phyloP scores from a whole-genome alignment of 2,888 invertebrate genomes.

The Heliconius aoede region DNA sequence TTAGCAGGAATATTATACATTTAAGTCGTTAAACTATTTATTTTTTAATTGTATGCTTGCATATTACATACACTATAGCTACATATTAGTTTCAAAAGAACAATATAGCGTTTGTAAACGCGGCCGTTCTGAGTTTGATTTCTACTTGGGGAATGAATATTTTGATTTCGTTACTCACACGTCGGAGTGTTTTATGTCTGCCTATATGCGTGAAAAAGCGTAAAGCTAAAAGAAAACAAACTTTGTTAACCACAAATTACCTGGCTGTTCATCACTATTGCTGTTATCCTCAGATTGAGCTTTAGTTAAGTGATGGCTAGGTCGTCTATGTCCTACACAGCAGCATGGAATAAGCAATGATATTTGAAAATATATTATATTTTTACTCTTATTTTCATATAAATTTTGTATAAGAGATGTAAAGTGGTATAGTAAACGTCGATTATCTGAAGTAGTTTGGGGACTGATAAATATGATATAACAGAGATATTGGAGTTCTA shows the following conservation, averaged over 20 bases:
- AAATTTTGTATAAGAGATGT: not conserved
- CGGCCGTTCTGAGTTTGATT: not conserved
- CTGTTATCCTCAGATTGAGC: constrained; percentile 87
- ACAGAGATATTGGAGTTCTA: too few species aligned
- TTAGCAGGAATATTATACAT: too few species aligned
- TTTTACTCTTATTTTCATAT: constrained; percentile 1
- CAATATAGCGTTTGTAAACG: too few species aligned
- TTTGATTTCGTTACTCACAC: not conserved
- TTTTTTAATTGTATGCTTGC: not conserved
- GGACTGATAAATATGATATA: not conserved
- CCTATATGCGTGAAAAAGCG: too few species aligned
- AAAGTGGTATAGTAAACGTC: not conserved
- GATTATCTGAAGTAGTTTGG: not conserved
- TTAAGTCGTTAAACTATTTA: not conserved
- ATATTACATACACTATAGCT: not conserved
- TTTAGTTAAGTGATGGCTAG: constrained; percentile 83
- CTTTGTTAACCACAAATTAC: constrained; percentile 49
- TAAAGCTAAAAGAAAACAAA: not conserved
- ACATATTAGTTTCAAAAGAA: not conserved
- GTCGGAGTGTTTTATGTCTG: too few species aligned
- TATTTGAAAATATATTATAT: constrained; percentile 37
- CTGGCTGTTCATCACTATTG: constrained; percentile 84
- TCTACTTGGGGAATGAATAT: not conserved
- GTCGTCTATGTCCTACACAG: constrained; percentile 76
- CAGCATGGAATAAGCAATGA: constrained; percentile 67